phyloP scores from a whole-genome alignment of 1,140 invertebrate species.

The Phthorimaea operculella region DNA sequence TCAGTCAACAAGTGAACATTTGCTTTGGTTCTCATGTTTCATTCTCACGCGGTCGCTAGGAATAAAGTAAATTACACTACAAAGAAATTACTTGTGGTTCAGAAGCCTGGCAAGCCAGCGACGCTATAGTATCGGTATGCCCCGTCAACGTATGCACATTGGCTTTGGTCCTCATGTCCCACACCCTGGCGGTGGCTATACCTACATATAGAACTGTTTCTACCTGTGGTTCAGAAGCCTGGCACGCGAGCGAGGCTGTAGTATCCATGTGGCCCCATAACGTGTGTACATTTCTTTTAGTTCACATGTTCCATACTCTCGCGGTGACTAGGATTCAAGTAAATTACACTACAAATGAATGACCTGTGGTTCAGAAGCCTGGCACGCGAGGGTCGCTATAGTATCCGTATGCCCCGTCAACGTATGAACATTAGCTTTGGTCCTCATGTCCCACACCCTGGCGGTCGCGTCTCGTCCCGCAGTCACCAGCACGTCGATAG shows the following conservation, averaged over 20 bases:
- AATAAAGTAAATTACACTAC: too few relatives aligned
- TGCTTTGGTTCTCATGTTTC: too few relatives aligned
- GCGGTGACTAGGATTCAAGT: too few relatives aligned
- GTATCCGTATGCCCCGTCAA: slow-evolving; percentile 98
- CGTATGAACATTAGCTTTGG: slow-evolving; percentile 98
- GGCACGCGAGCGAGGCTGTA: slow-evolving; percentile 93
- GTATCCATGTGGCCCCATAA: slow-evolving; percentile 98
- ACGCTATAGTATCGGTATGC: too few relatives aligned
- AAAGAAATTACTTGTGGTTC: too few relatives aligned
- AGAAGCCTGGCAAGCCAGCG: too few relatives aligned
- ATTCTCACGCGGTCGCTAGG: too few relatives aligned
- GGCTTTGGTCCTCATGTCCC: slow-evolving; percentile 99
- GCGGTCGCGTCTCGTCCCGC: slow-evolving; percentile 96
- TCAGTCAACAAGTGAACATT: too few relatives aligned
- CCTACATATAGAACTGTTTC: too few relatives aligned
- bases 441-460: slow-evolving; percentile 98
- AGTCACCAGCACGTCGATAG: slow-evolving; percentile 94
- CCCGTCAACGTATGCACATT: slow-evolving; percentile 97
- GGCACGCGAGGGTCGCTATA: slow-evolving; percentile 92
- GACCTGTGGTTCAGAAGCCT: slow-evolving; percentile 93
- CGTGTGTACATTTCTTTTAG: slow-evolving; percentile 98
- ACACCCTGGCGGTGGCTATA: slow-evolving; percentile 95
- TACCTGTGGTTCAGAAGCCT: slow-evolving; percentile 93
- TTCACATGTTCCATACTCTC: slow-evolving; percentile 98
- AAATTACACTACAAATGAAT: too few relatives aligned